These are phyloP conservation scores for Myocastor coypus DNA, from an alignment of 2,113 vertebrate species.

Conservation along the genomic window DNA sequence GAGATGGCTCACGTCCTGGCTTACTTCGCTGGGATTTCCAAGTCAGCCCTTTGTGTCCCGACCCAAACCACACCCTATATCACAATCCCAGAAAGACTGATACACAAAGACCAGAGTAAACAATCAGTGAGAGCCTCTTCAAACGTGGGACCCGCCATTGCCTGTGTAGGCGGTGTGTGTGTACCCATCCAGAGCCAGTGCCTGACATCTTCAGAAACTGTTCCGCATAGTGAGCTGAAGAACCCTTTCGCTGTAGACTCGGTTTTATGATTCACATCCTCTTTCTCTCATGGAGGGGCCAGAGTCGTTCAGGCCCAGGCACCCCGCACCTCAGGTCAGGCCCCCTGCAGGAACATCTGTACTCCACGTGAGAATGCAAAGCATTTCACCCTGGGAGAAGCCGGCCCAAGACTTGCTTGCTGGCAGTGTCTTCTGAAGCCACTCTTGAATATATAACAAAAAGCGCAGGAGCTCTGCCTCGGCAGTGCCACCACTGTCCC, in stretches of 20 bases:
- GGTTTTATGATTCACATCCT: conserved; percentile 54
- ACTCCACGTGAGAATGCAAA: conserved; percentile 84
- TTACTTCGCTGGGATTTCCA: neutral
- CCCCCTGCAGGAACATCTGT: conserved; percentile 80
- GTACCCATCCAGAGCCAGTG: neutral
- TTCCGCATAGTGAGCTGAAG: conserved; percentile 57
- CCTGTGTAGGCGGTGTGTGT: neutral
- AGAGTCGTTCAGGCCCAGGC: conserved; percentile 75
- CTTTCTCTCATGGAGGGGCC: conserved; percentile 33
- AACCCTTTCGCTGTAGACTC: conserved; percentile 47
- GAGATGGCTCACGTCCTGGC: neutral
- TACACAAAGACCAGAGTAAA: conserved; percentile 36
- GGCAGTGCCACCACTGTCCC: neutral
- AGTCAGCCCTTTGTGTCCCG: neutral
- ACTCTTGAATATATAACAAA: conserved; percentile 56
- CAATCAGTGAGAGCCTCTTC: neutral
- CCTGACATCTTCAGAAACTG: neutral
- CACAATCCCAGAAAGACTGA: neutral
- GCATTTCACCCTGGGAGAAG: conserved; percentile 76
- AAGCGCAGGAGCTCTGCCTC: conserved; percentile 28
- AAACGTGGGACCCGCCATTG: conserved; percentile 35
- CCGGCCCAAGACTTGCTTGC: conserved; percentile 70
- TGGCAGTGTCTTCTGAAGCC: conserved; percentile 61
- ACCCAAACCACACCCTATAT: neutral
- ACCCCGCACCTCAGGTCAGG: conserved; percentile 57